Conservation (phyloP, 2,797 vertebrate species). For the Mastacembelus armatus region DNA sequence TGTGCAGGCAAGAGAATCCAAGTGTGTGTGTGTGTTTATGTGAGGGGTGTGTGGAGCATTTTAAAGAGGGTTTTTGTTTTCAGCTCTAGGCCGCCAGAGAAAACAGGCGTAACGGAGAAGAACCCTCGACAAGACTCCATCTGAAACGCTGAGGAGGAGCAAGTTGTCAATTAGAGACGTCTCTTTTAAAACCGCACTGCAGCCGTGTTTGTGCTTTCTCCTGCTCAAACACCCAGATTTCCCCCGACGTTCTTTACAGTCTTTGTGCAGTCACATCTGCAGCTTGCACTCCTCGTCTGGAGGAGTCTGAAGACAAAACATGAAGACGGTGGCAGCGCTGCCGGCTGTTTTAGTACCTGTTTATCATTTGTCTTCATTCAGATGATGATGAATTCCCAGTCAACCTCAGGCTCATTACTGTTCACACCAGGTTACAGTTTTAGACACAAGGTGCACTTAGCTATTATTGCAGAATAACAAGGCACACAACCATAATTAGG, state of each 20-base stretch:
- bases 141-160: constrained; percentile 35
- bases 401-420: not conserved
- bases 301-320: not conserved
- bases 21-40: constrained; percentile 24
- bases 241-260: not conserved
- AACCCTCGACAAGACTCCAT: constrained; percentile 24
- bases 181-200: constrained; percentile 45
- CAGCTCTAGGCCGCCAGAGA: constrained; percentile 32
- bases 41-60: constrained; percentile 9
- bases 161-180: constrained; percentile 59
- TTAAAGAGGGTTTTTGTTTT: constrained; percentile 40
- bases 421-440: not conserved
- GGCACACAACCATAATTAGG: not conserved
- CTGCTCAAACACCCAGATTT: not conserved
- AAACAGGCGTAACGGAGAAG: constrained; percentile 46
- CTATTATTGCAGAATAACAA: not conserved
- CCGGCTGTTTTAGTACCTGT: constrained; percentile 23
- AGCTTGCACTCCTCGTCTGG: constrained; percentile 3
- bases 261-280: constrained; percentile 27
- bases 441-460: not conserved
- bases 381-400: constrained; percentile 7
- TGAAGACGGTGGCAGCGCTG: constrained; percentile 15
- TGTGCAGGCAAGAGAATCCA: constrained; percentile 37
- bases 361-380: constrained; percentile 38
- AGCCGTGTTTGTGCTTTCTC: constrained; percentile 8